Base-by-base conservation (phyloP, 2,888 invertebrate species). In the Xanthorhoe spadicearia region DNA sequence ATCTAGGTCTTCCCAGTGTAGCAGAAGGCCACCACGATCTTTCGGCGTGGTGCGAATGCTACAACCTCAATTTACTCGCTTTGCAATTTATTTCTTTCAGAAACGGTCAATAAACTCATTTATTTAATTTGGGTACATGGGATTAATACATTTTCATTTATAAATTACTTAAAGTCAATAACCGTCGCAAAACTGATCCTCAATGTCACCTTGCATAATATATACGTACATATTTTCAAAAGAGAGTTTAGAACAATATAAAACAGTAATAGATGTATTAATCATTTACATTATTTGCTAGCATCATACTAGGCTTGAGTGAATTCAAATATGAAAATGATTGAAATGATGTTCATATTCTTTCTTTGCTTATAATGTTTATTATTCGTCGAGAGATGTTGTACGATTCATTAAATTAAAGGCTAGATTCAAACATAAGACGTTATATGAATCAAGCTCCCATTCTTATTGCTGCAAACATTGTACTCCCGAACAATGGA, bases 401-500 rank as follows among this genome's bases (percentile, higher is more conserved):
- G 3, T 17, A 28, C 3, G n/a, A 17, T 2, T 59, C 46, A 46
- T 51, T 35, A 38, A 43, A 4, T 53, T 18, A 57, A 32, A 15
- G 51, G 52, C 57, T 54, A 61, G 15, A 50, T 46, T 57, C 38
- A 32, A 32, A 32, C 32, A 32, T 32, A 7, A 32, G 32, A 32
- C 8, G 7, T 32, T 46, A 54, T 52, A 38, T 55, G 43, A 28
- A 64, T 52, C 48, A 63, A 43, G 19, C 51, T 56, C 43, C 35
- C 49, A 53, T 69, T 64, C 46, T 53, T 64, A 63, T 60, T 60
- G 46, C 46, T 65, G 56, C 18, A 66, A 64, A 64, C 57, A 67
- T 64, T 71, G 61, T 70, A 68, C 56, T 54, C 52, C 58, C 50
- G 43, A 73, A 73, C 69, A 70, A 71, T 69, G 55, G 63, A 69